Conservation (phyloP, 2,797 vertebrate genomes). For the Pterois miles region DNA sequence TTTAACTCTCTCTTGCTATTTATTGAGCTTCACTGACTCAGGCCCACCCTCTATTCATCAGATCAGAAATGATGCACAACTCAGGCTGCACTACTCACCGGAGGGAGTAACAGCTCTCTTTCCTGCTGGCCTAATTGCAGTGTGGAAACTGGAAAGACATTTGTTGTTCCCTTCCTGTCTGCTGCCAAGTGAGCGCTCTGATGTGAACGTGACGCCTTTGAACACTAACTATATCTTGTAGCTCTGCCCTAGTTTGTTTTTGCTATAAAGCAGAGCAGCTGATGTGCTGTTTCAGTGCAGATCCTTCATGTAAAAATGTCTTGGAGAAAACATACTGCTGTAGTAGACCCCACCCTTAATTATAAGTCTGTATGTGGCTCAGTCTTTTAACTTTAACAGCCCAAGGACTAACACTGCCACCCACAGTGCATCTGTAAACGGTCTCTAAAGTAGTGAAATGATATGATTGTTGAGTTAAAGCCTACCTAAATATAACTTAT, state of each 20-base stretch:
- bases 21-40: constrained; percentile 9
- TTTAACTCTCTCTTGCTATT: constrained; percentile 6
- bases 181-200: constrained; percentile 36
- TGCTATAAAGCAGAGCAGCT: constrained; percentile 20
- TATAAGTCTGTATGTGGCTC: constrained; percentile 51
- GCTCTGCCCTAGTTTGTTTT: constrained; percentile 27
- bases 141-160: constrained; percentile 67
- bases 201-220: constrained; percentile 43
- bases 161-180: constrained; percentile 67
- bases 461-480: constrained; percentile 15
- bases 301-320: constrained; percentile 19
- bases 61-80: constrained; percentile 38
- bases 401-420: constrained; percentile 37
- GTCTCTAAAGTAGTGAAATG: constrained; percentile 2
- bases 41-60: constrained; percentile 20
- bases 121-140: constrained; percentile 71
- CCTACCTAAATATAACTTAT: background rate
- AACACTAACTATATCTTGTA: constrained; percentile 27
- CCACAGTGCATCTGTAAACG: constrained; percentile 42
- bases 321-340: constrained; percentile 28
- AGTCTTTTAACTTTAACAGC: constrained; percentile 34
- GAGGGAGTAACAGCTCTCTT: constrained; percentile 67
- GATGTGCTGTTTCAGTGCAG: constrained; percentile 9
- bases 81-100: constrained; percentile 36
- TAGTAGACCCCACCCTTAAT: constrained; percentile 64